phyloP scores from a whole-genome alignment of 2,113 vertebrate genomes.

The Hippotragus niger region DNA sequence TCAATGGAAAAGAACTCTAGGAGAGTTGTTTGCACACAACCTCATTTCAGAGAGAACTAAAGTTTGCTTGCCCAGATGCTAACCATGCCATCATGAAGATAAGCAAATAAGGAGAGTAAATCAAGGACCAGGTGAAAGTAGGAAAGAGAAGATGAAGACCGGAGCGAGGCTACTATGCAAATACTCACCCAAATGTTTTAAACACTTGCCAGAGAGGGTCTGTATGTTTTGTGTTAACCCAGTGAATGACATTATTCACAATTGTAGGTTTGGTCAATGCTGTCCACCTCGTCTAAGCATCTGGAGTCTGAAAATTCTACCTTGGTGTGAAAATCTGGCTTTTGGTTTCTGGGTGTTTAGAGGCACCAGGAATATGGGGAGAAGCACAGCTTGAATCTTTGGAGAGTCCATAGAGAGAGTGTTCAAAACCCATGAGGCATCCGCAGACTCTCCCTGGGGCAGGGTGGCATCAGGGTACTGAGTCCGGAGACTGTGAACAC shows the following conservation, averaged over 20 bases:
- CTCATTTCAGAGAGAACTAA: not conserved
- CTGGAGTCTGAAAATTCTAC: not conserved
- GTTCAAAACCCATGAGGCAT: not conserved
- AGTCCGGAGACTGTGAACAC: not conserved
- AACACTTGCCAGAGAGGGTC: not conserved
- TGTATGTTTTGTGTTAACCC: not conserved
- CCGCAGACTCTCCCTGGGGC: not conserved
- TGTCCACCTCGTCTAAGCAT: not conserved
- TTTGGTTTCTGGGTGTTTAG: not conserved
- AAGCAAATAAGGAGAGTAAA: not conserved
- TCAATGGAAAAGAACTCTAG: not conserved
- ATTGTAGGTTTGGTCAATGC: not conserved
- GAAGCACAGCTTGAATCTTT: not conserved
- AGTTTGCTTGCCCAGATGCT: not conserved
- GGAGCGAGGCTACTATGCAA: fast-evolving
- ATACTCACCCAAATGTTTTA: not conserved
- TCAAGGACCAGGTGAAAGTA: not conserved
- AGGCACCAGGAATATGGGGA: not conserved
- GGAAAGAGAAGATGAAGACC: not conserved
- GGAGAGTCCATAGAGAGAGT: not conserved
- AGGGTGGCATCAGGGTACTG: not conserved
- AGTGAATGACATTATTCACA: not conserved
- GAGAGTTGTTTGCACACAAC: not conserved
- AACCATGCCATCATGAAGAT: not conserved
- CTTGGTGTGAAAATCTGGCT: not conserved